Conservation (phyloP, 1,140 invertebrate species). For the Drosophila pachea region DNA sequence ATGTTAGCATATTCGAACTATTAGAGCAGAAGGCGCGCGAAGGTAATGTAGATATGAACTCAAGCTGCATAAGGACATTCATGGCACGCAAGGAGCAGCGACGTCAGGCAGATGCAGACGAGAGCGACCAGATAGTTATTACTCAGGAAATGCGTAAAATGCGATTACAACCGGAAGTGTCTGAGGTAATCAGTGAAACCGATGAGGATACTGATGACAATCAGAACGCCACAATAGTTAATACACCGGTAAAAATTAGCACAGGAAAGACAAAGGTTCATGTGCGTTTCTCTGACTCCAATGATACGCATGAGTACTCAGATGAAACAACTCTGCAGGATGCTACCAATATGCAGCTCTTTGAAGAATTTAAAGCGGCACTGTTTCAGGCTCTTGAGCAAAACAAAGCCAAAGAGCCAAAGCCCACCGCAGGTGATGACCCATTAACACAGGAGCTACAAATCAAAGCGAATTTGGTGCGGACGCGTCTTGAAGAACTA, state of each 20-base stretch:
- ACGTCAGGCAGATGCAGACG: conserved; percentile 30
- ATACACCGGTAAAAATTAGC: conserved; percentile 47
- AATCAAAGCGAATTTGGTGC: conserved; percentile 83
- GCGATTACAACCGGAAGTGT: conserved; percentile 56
- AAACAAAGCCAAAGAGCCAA: conserved; percentile 33
- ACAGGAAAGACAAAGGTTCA: conserved; percentile 52
- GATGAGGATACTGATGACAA: conserved; percentile 36
- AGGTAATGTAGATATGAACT: conserved; percentile 72
- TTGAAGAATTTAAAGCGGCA: conserved; percentile 69
- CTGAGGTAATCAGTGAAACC: conserved; percentile 22
- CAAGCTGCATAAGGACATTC: conserved; percentile 63
- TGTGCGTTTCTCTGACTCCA: conserved; percentile 70
- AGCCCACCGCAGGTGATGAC: conserved; percentile 19
- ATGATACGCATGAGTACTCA: conserved; percentile 65
- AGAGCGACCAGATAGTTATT: conserved; percentile 63
- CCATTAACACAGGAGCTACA: conserved; percentile 63
- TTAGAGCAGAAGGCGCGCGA: conserved; percentile 69
- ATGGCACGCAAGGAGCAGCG: conserved; percentile 62
- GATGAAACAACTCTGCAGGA: conserved; percentile 53
- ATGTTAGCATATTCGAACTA: conserved; percentile 73
- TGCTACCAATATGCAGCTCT: conserved; percentile 55
- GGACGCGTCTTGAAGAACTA: conserved; percentile 83
- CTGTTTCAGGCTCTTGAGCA: conserved; percentile 65
- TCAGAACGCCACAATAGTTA: conserved; percentile 28
- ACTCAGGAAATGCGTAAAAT: conserved; percentile 47